Evolutionary conservation across 1,140 invertebrate species (phyloP).

Genomic region (Pseudoatta argentina): DNA sequence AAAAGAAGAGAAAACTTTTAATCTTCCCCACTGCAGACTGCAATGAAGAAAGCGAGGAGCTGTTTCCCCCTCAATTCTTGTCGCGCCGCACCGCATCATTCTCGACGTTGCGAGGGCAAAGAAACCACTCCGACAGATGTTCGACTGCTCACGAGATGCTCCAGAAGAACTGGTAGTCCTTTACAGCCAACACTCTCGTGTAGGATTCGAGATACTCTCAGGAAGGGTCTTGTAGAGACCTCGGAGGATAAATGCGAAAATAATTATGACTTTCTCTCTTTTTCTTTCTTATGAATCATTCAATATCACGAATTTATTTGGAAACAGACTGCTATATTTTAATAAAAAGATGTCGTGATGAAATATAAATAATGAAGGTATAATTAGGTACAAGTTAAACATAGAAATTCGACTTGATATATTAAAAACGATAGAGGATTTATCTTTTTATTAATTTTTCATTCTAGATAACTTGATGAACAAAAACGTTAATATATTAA

Average conservation of each 20-base stretch:
- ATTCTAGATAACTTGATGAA: neutral
- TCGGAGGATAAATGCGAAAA: conserved; percentile 66
- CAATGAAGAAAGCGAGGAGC: conserved; percentile 66
- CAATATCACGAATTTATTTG: neutral
- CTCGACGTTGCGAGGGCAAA: conserved; percentile 58
- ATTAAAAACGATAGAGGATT: neutral
- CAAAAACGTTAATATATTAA: neutral
- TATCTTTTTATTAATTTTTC: neutral
- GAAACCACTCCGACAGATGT: conserved; percentile 77
- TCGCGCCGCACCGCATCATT: conserved; percentile 64
- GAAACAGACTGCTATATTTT: neutral
- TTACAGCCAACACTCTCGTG: conserved; percentile 64
- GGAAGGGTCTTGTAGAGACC: neutral
- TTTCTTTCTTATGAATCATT: neutral
- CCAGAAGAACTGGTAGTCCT: conserved; percentile 72
- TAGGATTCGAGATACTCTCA: conserved; percentile 42
- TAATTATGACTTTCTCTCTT: conserved; percentile 55
- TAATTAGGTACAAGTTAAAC: neutral
- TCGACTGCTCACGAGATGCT: conserved; percentile 70
- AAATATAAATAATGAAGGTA: no score
- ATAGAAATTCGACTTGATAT: neutral
- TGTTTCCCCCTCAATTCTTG: conserved; percentile 74
- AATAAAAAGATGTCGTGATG: neutral
- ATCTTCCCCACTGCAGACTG: conserved; percentile 64
- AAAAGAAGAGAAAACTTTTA: conserved; percentile 57